phyloP scores from a whole-genome alignment of 2,888 invertebrate genomes.

The Neria commutata region DNA sequence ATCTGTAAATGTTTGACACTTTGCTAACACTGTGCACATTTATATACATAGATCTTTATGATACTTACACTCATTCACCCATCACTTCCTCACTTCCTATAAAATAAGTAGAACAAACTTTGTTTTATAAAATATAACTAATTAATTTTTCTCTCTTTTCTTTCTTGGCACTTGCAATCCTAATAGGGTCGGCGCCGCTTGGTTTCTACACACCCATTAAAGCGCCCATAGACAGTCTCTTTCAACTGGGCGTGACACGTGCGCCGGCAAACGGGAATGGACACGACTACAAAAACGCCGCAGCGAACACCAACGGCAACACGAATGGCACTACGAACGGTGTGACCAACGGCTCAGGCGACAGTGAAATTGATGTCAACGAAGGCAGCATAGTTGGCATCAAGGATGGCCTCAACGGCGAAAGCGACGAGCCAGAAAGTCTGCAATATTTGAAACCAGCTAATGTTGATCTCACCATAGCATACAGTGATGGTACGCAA shows the following conservation, averaged over 20 bases:
- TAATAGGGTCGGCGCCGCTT: conserved; percentile 69
- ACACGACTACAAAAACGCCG: conserved; percentile 31
- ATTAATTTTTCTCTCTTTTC: conserved; percentile 16
- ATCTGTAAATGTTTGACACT: no score
- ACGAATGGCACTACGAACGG: conserved; percentile 19
- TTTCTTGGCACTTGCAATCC: conserved; percentile 14
- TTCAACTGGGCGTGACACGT: conserved; percentile 81
- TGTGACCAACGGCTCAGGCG: conserved; percentile 17
- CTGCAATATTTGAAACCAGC: conserved; percentile 55
- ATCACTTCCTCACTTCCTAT: no score
- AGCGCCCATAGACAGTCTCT: conserved; percentile 69
- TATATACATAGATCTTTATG: no score
- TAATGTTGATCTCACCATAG: conserved; percentile 58
- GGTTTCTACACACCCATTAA: conserved; percentile 85
- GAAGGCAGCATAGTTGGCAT: conserved; percentile 39
- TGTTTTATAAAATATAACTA: background rate
- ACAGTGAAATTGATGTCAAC: no score
- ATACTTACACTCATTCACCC: no score
- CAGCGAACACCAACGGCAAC: conserved; percentile 35
- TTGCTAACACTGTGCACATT: no score
- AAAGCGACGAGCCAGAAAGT: conserved; percentile 42
- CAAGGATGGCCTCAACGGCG: conserved; percentile 37
- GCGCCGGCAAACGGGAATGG: conserved; percentile 57
- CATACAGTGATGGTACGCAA: conserved; percentile 61
- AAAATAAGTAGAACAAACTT: no score